These are phyloP conservation scores for Pyralis farinalis DNA, from an alignment of 2,888 invertebrate species.

Conservation along the genomic window DNA sequence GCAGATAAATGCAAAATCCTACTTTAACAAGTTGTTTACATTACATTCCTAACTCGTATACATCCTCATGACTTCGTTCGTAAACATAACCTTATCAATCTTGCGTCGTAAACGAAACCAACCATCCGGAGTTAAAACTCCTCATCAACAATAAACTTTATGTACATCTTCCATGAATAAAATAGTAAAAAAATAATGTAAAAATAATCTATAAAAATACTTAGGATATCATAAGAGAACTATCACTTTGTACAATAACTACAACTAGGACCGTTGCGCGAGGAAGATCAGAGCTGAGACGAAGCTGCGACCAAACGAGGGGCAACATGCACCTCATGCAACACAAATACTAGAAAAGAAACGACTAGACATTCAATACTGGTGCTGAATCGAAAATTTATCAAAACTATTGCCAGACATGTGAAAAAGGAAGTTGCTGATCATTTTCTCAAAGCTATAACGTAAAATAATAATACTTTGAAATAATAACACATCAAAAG, in stretches of 20 bases:
- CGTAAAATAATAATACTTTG: too few relatives aligned
- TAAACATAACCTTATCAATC: slow-evolving; percentile 50
- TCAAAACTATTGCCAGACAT: background rate
- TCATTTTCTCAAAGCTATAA: too few relatives aligned
- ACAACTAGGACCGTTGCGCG: slow-evolving; percentile 58
- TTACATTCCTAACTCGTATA: slow-evolving; percentile 65
- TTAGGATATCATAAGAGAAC: slow-evolving; percentile 77
- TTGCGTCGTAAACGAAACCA: slow-evolving; percentile 55
- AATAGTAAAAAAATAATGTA: slow-evolving; percentile 77
- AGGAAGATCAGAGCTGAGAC: slow-evolving; percentile 58
- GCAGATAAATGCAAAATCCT: slow-evolving; percentile 65
- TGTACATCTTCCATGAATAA: slow-evolving; percentile 68
- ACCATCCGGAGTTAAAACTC: slow-evolving; percentile 38
- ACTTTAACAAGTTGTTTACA: slow-evolving; percentile 61
- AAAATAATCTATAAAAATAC: slow-evolving; percentile 80
- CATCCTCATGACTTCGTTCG: slow-evolving; percentile 60
- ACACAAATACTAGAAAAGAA: background rate
- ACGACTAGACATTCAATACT: slow-evolving; percentile 9
- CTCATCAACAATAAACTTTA: slow-evolving; percentile 57
- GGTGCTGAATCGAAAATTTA: background rate
- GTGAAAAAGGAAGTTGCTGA: too few relatives aligned
- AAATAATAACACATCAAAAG: too few relatives aligned
- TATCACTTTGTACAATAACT: slow-evolving; percentile 79
- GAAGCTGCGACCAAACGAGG: slow-evolving; percentile 14
- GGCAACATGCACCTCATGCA: too few relatives aligned